phyloP scores from a whole-genome alignment of 37 sponge, comb jelly and placozoan genomes.

The Aplysina aerophoba region DNA sequence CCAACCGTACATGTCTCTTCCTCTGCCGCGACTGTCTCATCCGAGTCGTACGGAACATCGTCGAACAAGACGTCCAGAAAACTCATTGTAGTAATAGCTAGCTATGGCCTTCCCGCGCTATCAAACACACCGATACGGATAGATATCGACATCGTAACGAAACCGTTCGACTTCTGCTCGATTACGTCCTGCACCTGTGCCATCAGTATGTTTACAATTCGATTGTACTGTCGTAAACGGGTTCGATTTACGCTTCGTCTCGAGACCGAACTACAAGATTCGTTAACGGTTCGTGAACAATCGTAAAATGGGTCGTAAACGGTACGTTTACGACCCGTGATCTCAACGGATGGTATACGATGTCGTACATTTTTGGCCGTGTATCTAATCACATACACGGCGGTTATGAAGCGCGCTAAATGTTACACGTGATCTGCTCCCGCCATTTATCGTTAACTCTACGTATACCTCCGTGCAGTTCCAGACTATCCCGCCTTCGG shows the following conservation, averaged over 20 bases:
- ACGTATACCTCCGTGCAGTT: too few relatives aligned
- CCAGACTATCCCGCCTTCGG: too few relatives aligned
- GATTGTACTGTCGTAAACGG: not conserved
- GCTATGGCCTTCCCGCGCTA: not conserved
- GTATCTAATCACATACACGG: too few relatives aligned
- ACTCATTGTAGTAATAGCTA: not conserved
- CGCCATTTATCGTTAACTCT: too few relatives aligned
- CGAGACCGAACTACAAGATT: not conserved
- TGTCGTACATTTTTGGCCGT: too few relatives aligned
- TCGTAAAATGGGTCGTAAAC: not conserved
- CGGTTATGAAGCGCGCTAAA: too few relatives aligned
- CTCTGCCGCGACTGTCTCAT: too few relatives aligned
- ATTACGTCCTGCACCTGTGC: not conserved
- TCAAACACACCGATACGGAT: too few relatives aligned
- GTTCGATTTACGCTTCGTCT: too few relatives aligned
- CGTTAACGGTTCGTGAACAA: not conserved
- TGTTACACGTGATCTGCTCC: too few relatives aligned
- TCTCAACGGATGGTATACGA: not conserved
- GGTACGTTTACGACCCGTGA: not conserved
- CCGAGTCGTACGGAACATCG: not conserved
- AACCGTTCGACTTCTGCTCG: constrained; percentile 3
- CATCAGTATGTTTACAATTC: constrained; percentile 3
- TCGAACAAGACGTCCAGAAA: not conserved
- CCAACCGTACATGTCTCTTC: too few relatives aligned
- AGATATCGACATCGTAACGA: constrained; percentile 12